Evolutionary conservation across 2,113 vertebrate genomes (phyloP).

Genomic region (Forbesichthys papilliferus): DNA sequence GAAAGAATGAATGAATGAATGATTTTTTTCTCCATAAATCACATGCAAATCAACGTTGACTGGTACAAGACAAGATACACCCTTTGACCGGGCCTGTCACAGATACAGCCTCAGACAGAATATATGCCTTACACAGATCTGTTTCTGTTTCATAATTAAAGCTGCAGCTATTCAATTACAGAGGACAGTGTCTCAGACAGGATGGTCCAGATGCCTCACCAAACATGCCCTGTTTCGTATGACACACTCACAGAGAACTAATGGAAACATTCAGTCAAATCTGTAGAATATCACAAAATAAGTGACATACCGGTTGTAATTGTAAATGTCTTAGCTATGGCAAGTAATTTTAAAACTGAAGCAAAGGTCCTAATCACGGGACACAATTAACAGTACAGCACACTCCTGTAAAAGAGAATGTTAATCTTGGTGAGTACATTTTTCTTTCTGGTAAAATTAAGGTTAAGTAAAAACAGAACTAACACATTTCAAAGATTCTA

Average conservation of each 20-base stretch:
- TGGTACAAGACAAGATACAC: no score
- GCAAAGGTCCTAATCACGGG: no score
- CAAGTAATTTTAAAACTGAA: no score
- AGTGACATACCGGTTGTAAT: background rate
- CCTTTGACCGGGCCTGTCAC: conserved; percentile 1
- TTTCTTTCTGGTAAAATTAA: no score
- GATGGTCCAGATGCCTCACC: conserved; percentile 41
- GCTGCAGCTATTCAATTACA: conserved; percentile 50
- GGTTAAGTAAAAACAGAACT: no score
- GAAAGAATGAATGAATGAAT: no score
- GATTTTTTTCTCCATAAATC: no score
- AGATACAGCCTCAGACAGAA: conserved; percentile 14
- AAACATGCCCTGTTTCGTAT: conserved; percentile 22
- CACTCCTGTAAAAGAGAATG: background rate
- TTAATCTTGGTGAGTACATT: no score
- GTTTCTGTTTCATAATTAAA: conserved; percentile 67
- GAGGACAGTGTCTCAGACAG: conserved; percentile 30
- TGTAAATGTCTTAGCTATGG: background rate
- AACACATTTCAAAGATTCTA: no score
- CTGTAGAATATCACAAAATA: background rate
- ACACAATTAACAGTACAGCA: background rate
- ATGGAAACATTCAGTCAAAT: background rate
- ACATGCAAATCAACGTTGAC: no score
- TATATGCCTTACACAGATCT: conserved; percentile 31
- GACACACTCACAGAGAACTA: conserved; percentile 3